Evolutionary conservation across 1,140 invertebrate genomes (phyloP).

Genomic region (Drosophila micromelanica): DNA sequence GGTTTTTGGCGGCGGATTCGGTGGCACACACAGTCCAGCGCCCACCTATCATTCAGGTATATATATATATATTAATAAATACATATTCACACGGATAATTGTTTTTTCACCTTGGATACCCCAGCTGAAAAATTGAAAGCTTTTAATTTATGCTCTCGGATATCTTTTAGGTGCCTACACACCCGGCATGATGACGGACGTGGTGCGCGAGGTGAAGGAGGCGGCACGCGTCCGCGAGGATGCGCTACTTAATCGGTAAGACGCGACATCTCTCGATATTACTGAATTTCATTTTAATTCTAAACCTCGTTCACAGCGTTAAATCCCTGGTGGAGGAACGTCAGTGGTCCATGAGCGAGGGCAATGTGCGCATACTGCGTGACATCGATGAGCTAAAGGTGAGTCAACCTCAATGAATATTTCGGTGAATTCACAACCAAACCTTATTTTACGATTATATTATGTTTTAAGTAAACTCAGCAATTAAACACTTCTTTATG

Average conservation of each 20-base stretch:
- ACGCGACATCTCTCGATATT: background rate
- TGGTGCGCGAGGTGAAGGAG: slow-evolving; percentile 90
- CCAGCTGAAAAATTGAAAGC: background rate
- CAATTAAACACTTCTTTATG: too few species aligned
- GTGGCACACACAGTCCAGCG: slow-evolving; percentile 83
- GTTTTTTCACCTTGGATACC: background rate
- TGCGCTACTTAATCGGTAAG: slow-evolving; percentile 86
- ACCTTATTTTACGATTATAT: too few species aligned
- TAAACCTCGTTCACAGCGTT: slow-evolving; percentile 67
- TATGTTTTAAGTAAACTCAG: too few species aligned
- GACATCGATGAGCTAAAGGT: slow-evolving; percentile 84
- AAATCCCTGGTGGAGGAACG: slow-evolving; percentile 87
- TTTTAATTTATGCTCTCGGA: slow-evolving; percentile 1
- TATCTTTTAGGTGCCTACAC: slow-evolving; percentile 86
- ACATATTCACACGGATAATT: background rate
- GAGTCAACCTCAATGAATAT: background rate
- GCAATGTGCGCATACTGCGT: slow-evolving; percentile 83
- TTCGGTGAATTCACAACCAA: too few species aligned
- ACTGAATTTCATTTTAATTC: background rate
- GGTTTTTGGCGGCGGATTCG: slow-evolving; percentile 80
- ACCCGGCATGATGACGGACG: slow-evolving; percentile 90
- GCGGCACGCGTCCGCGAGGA: slow-evolving; percentile 90
- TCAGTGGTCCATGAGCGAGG: slow-evolving; percentile 84
- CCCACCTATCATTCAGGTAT: slow-evolving; percentile 84
- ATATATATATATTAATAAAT: slow-evolving; percentile 24